Percentiles rank a stretch among this genome's conserved stretches.
These are phyloP conservation scores for Parazoanthus atlanticus DNA, from an alignment of 92 coral and sea anemone genomes.

Conservation along the genomic window DNA sequence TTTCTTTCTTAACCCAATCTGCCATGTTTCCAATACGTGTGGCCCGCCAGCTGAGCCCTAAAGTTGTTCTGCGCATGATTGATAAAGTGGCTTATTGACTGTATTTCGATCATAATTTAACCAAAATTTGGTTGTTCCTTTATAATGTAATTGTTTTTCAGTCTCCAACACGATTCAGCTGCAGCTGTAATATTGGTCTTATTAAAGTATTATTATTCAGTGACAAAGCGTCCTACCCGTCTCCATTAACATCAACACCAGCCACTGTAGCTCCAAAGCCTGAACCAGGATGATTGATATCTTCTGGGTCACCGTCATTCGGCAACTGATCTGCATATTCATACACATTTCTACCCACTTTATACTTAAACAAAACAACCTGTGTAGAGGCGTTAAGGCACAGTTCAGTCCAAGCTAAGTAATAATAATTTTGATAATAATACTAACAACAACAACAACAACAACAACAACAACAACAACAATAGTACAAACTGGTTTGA, in stretches of 20 bases:
- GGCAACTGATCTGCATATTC: background rate
- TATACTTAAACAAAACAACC: slow-evolving; percentile 9
- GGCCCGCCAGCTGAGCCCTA: no score
- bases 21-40: no score
- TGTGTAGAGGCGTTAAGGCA: background rate
- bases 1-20: no score
- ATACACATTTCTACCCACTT: background rate
- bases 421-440: no score
- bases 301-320: slow-evolving; percentile 19
- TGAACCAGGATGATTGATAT: slow-evolving; percentile 32
- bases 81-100: no score
- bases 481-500: no score
- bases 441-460: no score
- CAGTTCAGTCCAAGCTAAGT: background rate
- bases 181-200: background rate
- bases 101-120: no score
- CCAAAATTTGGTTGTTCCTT: no score
- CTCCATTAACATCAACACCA: slow-evolving; percentile 37
- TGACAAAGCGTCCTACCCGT: slow-evolving; percentile 18
- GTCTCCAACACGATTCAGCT: background rate
- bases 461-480: no score
- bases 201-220: background rate
- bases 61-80: no score
- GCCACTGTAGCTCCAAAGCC: slow-evolving; percentile 31
- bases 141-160: no score